Percentiles rank a stretch among this genome's conserved stretches.
These are phyloP conservation scores for Stigmatopora argus DNA, from an alignment of 2,113 vertebrate genomes.

Conservation along the genomic window DNA sequence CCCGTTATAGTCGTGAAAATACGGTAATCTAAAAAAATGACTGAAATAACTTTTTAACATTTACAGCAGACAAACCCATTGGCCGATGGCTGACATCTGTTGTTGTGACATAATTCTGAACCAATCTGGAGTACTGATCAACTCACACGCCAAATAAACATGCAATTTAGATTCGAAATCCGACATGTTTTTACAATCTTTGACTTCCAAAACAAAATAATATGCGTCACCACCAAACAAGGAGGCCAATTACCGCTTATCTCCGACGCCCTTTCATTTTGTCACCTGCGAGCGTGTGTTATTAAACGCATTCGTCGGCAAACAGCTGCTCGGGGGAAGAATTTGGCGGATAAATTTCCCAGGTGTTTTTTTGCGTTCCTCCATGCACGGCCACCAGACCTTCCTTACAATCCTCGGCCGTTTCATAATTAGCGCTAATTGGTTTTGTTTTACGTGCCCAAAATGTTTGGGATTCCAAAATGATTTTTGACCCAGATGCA, in stretches of 20 bases:
- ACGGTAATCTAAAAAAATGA: too few species aligned
- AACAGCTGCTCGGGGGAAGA: slow-evolving; percentile 49
- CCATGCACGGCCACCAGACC: slow-evolving; percentile 23
- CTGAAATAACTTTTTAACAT: too few species aligned
- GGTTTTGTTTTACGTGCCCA: slow-evolving; percentile 10
- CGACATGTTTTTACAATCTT: slow-evolving; percentile 16
- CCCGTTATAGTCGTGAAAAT: too few species aligned
- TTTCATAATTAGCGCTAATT: slow-evolving; percentile 8
- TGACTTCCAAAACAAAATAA: not conserved
- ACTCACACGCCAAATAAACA: too few species aligned
- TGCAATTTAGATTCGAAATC: not conserved
- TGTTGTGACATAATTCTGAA: too few species aligned
- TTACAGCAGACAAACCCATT: too few species aligned
- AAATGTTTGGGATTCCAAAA: not conserved
- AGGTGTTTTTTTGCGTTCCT: slow-evolving; percentile 45
- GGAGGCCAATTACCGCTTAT: slow-evolving; percentile 34
- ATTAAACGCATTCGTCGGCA: slow-evolving; percentile 14
- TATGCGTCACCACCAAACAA: slow-evolving; percentile 14
- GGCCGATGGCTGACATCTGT: too few species aligned
- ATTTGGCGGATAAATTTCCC: slow-evolving; percentile 49
- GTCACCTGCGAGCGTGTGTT: slow-evolving; percentile 6
- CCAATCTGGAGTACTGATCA: too few species aligned
- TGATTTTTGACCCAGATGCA: not conserved
- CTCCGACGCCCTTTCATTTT: slow-evolving; percentile 16
- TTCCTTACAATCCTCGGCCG: not conserved